Evolutionary conservation across 2,797 vertebrate genomes (phyloP), one percentile per base, ranked within the genome.

Genomic region (Remorina albescens): DNA sequence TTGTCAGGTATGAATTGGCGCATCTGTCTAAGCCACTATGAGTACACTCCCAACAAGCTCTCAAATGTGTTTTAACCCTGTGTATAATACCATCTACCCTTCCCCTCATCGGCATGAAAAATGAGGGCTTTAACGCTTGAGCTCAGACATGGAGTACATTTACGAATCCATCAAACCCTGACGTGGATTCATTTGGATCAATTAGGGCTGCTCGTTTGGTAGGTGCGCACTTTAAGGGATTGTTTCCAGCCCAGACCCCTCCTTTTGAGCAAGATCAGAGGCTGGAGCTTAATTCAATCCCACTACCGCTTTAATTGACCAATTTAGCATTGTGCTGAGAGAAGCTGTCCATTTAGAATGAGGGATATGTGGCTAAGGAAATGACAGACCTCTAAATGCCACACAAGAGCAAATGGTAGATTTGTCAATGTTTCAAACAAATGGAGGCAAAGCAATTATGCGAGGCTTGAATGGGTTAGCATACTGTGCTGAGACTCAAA

Each of bases 301-400:
- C 91, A 87, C 85, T 77, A 78, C 90, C 73, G 78, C 84, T 92
- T 93, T 93, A 94, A 95, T 91, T 93, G 93, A 91, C 90, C 91
- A 92, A 94, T 94, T 93, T 94, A 92, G 86, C 90, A 90, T 90
- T 94, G 89, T 90, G 91, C 87, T 89, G 92, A 93, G 91, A 90
- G 93, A 93, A 89, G 87, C 89, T 91, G 92, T 92, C 92, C 91
- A 92, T 93, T 94, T 90, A 90, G 78, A 89, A 88, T 92, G 91
- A 95, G 84, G 83, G 87, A 94, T 92, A 86, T 89, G 80, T 74
- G 63, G 88, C 88, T 83, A 76, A 89, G 85, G 91, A 93, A 93
- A 94, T 91, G 91, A 93, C 90, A 83, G 86, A 88, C 90, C 88
- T 86, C 86, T 89, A 90, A 93, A 93, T 93, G 90, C 90, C 82